Base-by-base conservation (phyloP, 2,113 vertebrate genomes). In the Gymnorhina tibicen region DNA sequence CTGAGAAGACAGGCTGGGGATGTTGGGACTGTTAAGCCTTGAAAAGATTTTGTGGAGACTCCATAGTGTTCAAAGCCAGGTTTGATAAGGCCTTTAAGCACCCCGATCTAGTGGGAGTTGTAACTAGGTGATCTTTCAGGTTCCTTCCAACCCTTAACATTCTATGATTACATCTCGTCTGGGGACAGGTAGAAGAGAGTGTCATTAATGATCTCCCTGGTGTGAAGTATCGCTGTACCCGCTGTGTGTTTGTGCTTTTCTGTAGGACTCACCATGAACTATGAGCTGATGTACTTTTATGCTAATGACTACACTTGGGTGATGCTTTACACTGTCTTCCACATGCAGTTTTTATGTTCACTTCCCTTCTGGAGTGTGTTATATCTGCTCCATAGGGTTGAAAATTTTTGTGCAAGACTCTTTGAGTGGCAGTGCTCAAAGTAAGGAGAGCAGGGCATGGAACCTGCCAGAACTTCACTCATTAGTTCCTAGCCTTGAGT, bases 191-290 rank as follows among this genome's bases (percentile, higher is more conserved):
- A 53, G 41, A 20, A 53, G 58, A 32, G 42, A 35, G 33, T 27
- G 22, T 13, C 13, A 44, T 20, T 22, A 30, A 17, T 42, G 58
- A 26, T 50, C 20, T 70, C 68, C 23, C 32, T 26, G 9, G 39
- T 44, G 56, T n/a, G 76, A 77, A 58, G 33, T 63, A 27, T 32
- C 19, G 1, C 18, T 4, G 1, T 17, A 7, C 37, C 20, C n/a
- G 0, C 32, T 20, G 27, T 30, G 27, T 3, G 4, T n/a, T 68
- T 58, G 58, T 66, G 64, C 47, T 77, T 50, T 84, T 66, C 79
- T 27, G 22, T 39, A 20, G 37, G 11, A 9, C 35, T 72, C 11
- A 0, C 4, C 5, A 1, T 7, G 3, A 12, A 3, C 49, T 16
- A 0, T 5, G 50, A 53, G 47, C 44, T 52, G 53, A 41, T 7